phyloP scores from a whole-genome alignment of 1,140 invertebrate species.

The Drosophila biarmipes region DNA sequence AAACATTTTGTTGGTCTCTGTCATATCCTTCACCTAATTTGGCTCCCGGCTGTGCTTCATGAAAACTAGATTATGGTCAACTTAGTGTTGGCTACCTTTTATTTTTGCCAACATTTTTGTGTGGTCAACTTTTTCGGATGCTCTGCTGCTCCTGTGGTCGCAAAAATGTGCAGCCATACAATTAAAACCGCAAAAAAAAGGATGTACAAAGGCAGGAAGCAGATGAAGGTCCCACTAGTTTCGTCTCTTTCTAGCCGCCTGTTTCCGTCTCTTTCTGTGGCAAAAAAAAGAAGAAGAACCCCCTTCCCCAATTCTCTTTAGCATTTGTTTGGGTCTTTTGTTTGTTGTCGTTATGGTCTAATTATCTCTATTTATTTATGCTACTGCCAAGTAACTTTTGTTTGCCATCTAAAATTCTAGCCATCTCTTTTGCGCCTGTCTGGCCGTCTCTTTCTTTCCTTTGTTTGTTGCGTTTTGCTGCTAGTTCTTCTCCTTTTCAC shows the following conservation, averaged over 20 bases:
- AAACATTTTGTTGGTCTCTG: constrained; percentile 36
- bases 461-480: constrained; percentile 32
- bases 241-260: neutral
- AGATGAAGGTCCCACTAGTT: constrained; percentile 41
- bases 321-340: constrained; percentile 24
- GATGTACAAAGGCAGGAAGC: constrained; percentile 18
- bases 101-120: constrained; percentile 16
- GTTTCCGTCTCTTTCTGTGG: neutral
- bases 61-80: constrained; percentile 76
- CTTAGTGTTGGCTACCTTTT: constrained; percentile 43
- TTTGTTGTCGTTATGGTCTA: constrained; percentile 77
- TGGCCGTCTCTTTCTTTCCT: neutral
- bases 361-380: constrained; percentile 83
- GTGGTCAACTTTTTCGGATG: constrained; percentile 50
- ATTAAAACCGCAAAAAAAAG: constrained; percentile 54
- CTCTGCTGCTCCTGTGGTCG: constrained; percentile 10
- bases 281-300: neutral
- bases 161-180: constrained; percentile 51
- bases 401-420: constrained; percentile 31
- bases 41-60: constrained; percentile 17
- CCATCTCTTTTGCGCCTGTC: constrained; percentile 5
- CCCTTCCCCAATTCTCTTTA: constrained; percentile 5
- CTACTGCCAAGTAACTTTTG: constrained; percentile 62
- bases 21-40: constrained; percentile 78
- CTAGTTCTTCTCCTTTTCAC: constrained; percentile 4